Conservation (phyloP, 2,888 invertebrate species). For the Drosophila siamana region DNA sequence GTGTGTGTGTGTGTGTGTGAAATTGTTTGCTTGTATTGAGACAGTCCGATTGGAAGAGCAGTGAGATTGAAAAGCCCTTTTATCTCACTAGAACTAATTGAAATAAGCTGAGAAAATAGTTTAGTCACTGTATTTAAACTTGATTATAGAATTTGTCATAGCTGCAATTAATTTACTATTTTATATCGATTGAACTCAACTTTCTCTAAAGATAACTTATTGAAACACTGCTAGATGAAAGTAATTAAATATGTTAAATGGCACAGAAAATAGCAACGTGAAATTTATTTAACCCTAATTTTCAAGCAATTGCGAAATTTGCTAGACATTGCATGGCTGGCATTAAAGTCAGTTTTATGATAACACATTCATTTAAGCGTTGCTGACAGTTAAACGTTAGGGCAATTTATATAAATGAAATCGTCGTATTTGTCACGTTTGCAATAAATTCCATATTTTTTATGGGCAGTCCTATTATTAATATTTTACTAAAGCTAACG, state of each 20-base stretch:
- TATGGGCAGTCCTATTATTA: too few species aligned
- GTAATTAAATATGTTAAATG: background rate
- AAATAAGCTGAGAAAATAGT: background rate
- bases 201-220: background rate
- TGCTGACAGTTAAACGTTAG: too few species aligned
- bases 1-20: background rate
- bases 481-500: too few species aligned
- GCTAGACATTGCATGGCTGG: background rate
- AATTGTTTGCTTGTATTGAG: background rate
- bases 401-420: too few species aligned
- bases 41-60: background rate
- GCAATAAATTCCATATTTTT: too few species aligned
- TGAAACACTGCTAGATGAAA: background rate
- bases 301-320: background rate
- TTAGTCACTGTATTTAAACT: background rate
- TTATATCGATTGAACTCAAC: background rate
- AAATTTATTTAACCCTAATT: background rate
- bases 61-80: background rate
- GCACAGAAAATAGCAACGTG: background rate
- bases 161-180: background rate
- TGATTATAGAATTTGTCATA: background rate
- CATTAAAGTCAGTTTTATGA: too few species aligned
- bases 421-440: too few species aligned
- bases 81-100: conserved; percentile 1
- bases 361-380: too few species aligned